Base-by-base conservation (phyloP, 2,113 vertebrate species). In the Saguinus midas region DNA sequence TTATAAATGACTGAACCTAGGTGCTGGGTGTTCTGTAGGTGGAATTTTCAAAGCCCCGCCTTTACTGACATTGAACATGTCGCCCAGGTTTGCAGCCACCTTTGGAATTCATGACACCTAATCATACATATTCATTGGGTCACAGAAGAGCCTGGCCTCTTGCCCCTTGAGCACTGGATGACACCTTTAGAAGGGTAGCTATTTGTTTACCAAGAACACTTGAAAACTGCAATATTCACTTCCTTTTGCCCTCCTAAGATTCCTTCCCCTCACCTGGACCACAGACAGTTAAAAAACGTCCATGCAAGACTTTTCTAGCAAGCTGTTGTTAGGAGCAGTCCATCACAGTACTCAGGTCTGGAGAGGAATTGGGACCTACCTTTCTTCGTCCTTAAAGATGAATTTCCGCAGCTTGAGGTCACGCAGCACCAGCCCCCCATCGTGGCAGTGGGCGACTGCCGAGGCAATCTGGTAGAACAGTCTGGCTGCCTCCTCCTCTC, bases 331-430 rank as follows among this genome's bases (percentile, higher is more conserved):
- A 17, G 10, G 9, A 40, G 70, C 76, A 35, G 40, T 87, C 58
- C 0, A 7, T 8, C 1, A 4, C 0, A 35, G 73, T 17, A 10
- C 6, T 0, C 0, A 20, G 40, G 57, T 16, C 32, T 16, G 50
- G 21, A 4, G 6, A 9, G 8, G 11, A 14, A 80, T 0, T 0
- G 35, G 58, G 32, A 95, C 99, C 99, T 98, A 99, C 99, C 99
- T 99, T 98, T 99, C 99, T 96, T 99, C 99, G 27, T 99, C 99
- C 98, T 99, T 99, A 97, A 99, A 99, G 98, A 99, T 99, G 97
- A 99, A 99, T 97, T 99, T 99, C 87, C 99, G 99, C 94, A 99
- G 99, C 98, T 99, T 99, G 98, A 99, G 99, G 98, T 99, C 99
- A 61, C 99, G 98, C 96, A 99, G 99, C 98, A 99, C 99, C 98